These are phyloP conservation scores for Bryconaethiops microstoma DNA, from an alignment of 2,797 vertebrate genomes.

Conservation along the genomic window DNA sequence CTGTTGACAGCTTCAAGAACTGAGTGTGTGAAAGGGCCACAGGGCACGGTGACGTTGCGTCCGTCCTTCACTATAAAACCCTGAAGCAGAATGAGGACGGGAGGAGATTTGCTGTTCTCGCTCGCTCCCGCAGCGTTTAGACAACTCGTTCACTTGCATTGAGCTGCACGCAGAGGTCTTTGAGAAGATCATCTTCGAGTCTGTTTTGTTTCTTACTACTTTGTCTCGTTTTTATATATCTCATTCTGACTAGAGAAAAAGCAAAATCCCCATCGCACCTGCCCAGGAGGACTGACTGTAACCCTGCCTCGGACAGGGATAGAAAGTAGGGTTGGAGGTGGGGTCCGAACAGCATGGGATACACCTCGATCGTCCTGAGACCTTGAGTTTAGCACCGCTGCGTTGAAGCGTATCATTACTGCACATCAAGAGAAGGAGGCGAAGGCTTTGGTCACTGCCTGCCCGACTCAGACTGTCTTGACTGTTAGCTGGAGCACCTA, in stretches of 20 bases:
- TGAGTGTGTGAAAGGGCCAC: neutral
- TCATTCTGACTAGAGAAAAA: neutral
- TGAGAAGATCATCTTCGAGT: neutral
- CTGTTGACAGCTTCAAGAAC: no score
- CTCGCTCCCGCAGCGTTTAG: neutral
- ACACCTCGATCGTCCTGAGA: constrained; percentile 9
- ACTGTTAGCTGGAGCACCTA: constrained; percentile 19
- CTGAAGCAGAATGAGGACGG: neutral
- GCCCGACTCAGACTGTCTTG: neutral
- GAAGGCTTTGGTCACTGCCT: neutral
- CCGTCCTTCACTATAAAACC: constrained; percentile 1
- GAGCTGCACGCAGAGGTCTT: neutral
- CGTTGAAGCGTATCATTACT: neutral
- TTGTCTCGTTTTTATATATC: no score
- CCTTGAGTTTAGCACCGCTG: constrained; percentile 6
- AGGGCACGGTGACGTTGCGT: constrained; percentile 7
- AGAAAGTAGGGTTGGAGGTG: neutral
- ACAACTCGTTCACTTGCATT: neutral
- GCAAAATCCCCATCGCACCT: constrained; percentile 68
- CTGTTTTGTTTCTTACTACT: neutral
- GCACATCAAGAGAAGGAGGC: neutral
- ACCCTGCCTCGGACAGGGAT: constrained; percentile 51
- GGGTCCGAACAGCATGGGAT: constrained; percentile 20
- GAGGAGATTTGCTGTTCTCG: neutral
- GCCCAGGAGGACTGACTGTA: constrained; percentile 60